Base-by-base conservation (phyloP, 2,888 invertebrate genomes). In the Sphaerophoria rueppellii region DNA sequence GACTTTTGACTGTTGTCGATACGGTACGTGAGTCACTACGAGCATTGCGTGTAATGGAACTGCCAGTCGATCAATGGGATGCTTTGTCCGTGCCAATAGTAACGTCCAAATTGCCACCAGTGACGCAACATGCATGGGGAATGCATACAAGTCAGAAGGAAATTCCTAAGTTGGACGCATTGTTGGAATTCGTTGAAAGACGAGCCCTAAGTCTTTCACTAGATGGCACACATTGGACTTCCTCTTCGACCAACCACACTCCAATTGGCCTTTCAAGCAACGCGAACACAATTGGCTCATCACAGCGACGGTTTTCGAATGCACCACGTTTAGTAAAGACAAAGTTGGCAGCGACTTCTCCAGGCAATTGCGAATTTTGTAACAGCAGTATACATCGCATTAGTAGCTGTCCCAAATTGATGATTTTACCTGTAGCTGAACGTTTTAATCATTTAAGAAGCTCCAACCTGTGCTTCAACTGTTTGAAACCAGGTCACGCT, bases 51-150 rank as follows among this genome's bases (percentile, higher is more conserved):
- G 82, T 82, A 1, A 86, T 86, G 73, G 35, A 81, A n/a, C 12
- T 81, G 6, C 83, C 81, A 2, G 85, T 81, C 0, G 58, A 75
- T 1, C 57, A 55, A 7, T 85, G 76, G 75, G 75, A 82, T 73
- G 82, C 72, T 11, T 67, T 82, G 57, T 43, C 69, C 0, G 77
- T 82, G 0, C 82, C 82, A 11, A 61, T 73, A 6, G 16, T 77
- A 4, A 46, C 57, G 7, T 70, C 71, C 0, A 74, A 83, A 35
- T 32, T 79, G 14, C 60, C 78, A 4, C 4, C 14, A n/a, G 32
- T 14, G 4, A 78, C 82, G 0, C 63, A 70, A n/a, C 63, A 58
- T 50, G 74, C 61, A 7, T 74, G 70, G 57, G 35, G 54, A 4
- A 73, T 73, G 82, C 60, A 67, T 4, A n/a, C 1, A 67, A 71